These are phyloP conservation scores for Aphidoletes aphidimyza DNA, from an alignment of 2,888 invertebrate genomes.

Conservation along the genomic window DNA sequence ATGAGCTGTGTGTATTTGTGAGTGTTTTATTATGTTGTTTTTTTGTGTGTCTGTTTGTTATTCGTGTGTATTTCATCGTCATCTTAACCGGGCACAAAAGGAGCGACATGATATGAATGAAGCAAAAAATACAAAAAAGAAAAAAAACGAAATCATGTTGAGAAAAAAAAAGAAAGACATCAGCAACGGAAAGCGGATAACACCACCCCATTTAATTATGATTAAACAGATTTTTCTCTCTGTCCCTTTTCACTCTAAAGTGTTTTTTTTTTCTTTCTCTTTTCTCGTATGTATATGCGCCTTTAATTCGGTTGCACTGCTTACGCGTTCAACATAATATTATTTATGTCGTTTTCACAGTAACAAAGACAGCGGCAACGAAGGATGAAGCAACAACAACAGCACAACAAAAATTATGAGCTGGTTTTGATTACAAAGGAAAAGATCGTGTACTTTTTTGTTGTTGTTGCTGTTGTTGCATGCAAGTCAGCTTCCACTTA, in stretches of 20 bases:
- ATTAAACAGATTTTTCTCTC: constrained; percentile 44
- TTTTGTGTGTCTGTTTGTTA: no score
- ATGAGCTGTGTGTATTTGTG: not conserved
- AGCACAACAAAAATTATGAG: not conserved
- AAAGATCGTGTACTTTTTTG: not conserved
- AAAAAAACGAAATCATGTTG: not conserved
- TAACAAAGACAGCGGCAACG: constrained; percentile 11
- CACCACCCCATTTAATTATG: constrained; percentile 51
- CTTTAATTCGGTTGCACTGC: constrained; percentile 27
- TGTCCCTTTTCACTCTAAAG: no score
- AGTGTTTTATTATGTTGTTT: no score
- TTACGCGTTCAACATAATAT: constrained; percentile 43
- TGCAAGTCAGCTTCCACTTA: not conserved
- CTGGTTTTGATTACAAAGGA: constrained; percentile 45
- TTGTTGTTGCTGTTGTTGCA: not conserved
- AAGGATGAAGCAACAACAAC: not conserved
- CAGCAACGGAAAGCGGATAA: constrained; percentile 46
- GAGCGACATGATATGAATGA: not conserved
- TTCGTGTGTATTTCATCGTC: constrained; percentile 38
- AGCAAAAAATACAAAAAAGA: not conserved
- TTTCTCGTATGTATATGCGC: no score
- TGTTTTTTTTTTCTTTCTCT: no score
- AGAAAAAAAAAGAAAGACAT: constrained; percentile 7
- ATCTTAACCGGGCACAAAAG: not conserved
- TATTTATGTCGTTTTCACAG: constrained; percentile 28